Evolutionary conservation across 2,888 invertebrate genomes (phyloP), one percentile per base, ranked within the genome.

Genomic region (Brachyptera putata): DNA sequence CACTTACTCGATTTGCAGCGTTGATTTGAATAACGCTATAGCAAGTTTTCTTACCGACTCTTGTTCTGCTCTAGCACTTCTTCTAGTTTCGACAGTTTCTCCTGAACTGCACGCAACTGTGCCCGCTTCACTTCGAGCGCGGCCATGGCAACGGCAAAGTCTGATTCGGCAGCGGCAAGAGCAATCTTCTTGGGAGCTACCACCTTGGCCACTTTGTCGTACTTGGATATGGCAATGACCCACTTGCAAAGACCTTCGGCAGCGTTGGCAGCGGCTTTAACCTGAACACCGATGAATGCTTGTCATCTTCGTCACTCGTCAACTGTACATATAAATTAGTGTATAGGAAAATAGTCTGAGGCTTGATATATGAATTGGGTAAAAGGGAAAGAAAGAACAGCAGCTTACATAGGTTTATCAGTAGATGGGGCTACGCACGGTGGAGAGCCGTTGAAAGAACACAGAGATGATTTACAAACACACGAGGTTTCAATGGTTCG

Each of bases 171-270:
- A 64, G 85, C 87, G 0, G 88, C 89, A 63, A 98, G 75, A n/a
- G 93, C 90, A 68, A 85, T 83, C 73, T 92, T 92, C 77, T 97
- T 98, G 0, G 98, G 98, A 1, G 94, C 95, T 21, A 95, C 88
- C 9, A 91, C 84, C 75, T 89, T 91, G 0, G 94, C 93, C 1
- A 96, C 94, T 69, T 87, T 88, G 73, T 97, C 95, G 73, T 97
- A 98, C 69, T 94, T 91, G 1, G 94, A 91, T 75, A 98, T 88
- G 0, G 97, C 97, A 65, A 91, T 86, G 22, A 96, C 91, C 97
- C 97, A 98, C 70, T 90, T 89, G 72, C 95, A 95, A 69, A 92
- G 78, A 60, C 89, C 95, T 77, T 95, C 94, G 69, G 91, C 91
- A 5, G 95, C 95, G 0, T 87, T 86, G 0, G 95, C 95, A 1